phyloP scores from a whole-genome alignment of 2,797 vertebrate species.

The Holocentrus rufus region DNA sequence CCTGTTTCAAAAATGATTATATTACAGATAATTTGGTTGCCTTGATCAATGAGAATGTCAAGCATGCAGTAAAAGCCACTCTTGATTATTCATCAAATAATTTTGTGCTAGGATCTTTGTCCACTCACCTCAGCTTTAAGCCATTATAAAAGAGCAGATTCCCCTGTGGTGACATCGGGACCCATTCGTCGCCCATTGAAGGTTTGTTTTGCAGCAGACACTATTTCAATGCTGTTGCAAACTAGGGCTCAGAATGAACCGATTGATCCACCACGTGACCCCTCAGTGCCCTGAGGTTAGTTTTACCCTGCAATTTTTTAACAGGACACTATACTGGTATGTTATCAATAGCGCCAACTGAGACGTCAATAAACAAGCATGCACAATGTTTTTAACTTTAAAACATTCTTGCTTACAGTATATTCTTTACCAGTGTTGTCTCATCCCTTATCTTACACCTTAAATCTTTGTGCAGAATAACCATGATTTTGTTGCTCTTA shows the following conservation, averaged over 20 bases:
- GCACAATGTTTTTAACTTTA: conserved; percentile 19
- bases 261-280: conserved; percentile 82
- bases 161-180: conserved; percentile 11
- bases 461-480: background rate
- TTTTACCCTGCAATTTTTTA: conserved; percentile 80
- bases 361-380: conserved; percentile 55
- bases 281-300: conserved; percentile 78
- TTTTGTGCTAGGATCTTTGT: conserved; percentile 32
- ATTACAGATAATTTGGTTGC: too few species aligned
- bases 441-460: too few species aligned
- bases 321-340: conserved; percentile 70
- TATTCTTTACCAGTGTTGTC: background rate
- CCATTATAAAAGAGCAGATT: conserved; percentile 20
- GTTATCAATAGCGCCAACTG: conserved; percentile 62
- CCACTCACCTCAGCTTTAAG: conserved; percentile 23
- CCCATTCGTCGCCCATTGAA: conserved; percentile 29
- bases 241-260: conserved; percentile 72
- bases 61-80: too few species aligned
- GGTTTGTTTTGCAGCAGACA: conserved; percentile 46
- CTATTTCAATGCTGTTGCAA: conserved; percentile 59
- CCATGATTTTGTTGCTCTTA: background rate
- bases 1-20: background rate
- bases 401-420: conserved; percentile 5
- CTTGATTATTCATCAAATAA: too few species aligned
- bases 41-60: too few species aligned